Conservation (phyloP, 2,888 invertebrate species). For the Drosophila pegasa region DNA sequence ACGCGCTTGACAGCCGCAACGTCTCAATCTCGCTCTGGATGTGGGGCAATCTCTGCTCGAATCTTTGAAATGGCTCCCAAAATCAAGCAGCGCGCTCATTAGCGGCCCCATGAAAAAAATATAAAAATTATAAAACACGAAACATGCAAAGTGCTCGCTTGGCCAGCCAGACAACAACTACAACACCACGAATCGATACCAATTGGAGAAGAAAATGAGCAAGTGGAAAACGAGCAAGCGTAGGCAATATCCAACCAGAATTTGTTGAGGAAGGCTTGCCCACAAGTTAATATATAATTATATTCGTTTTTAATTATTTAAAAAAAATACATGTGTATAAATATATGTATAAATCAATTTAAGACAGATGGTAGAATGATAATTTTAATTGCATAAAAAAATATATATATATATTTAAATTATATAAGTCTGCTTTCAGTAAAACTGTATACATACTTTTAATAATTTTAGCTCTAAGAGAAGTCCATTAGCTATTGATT, state of each 20-base stretch:
- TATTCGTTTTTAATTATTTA: no score
- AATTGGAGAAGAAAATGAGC: not conserved
- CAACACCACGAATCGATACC: not conserved
- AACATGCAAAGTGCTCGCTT: slow-evolving; percentile 59
- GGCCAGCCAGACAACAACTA: slow-evolving; percentile 13
- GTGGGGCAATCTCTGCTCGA: slow-evolving; percentile 50
- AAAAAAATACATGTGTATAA: no score
- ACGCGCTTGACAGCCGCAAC: slow-evolving; percentile 27
- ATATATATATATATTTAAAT: no score
- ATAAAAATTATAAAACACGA: slow-evolving; percentile 60
- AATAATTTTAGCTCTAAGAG: no score
- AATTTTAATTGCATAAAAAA: no score
- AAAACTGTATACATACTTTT: no score
- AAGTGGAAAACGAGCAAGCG: not conserved
- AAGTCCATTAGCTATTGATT: no score
- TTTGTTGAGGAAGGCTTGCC: not conserved
- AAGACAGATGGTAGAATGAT: no score
- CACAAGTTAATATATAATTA: not conserved
- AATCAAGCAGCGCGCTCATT: slow-evolving; percentile 61
- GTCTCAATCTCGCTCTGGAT: slow-evolving; percentile 43
- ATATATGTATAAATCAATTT: no score
- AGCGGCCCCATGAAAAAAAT: slow-evolving; percentile 50
- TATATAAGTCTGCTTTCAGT: no score
- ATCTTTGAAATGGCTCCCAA: slow-evolving; percentile 31
- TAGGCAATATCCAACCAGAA: slow-evolving; percentile 4